phyloP scores from a whole-genome alignment of 2,888 invertebrate species.

The Diogma glabrata region DNA sequence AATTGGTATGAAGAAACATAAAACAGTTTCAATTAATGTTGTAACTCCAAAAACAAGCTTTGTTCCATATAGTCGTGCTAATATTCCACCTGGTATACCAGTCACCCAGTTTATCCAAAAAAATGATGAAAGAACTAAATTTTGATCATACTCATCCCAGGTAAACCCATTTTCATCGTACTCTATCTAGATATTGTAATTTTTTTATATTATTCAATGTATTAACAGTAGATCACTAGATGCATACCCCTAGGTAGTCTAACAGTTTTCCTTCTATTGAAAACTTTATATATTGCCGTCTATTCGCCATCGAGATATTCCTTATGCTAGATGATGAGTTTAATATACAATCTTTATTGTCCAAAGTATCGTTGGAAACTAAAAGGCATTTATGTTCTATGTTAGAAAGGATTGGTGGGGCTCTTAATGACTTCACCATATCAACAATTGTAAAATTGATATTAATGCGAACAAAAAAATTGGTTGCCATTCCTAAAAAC shows the following conservation, averaged over 20 bases:
- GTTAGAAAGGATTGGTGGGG: too few relatives aligned
- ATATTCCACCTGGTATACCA: conserved; percentile 59
- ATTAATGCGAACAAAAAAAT: conserved; percentile 56
- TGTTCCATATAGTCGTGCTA: conserved; percentile 57
- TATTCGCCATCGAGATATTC: too few relatives aligned
- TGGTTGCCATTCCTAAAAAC: conserved; percentile 54
- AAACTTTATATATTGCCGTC: too few relatives aligned
- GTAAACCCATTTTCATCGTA: conserved; percentile 35
- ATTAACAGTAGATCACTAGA: too few relatives aligned
- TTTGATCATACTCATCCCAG: conserved; percentile 56
- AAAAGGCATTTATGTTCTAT: too few relatives aligned
- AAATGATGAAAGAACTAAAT: conserved; percentile 51
- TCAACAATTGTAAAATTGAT: conserved; percentile 56
- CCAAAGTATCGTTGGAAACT: too few relatives aligned
- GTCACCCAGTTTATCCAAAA: conserved; percentile 62
- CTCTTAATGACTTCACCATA: too few relatives aligned
- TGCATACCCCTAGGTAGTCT: too few relatives aligned
- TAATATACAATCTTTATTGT: too few relatives aligned
- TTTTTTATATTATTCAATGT: too few relatives aligned
- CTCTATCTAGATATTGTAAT: conserved; percentile 25
- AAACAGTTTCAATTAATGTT: conserved; percentile 48
- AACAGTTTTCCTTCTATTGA: too few relatives aligned
- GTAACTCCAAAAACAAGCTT: conserved; percentile 57
- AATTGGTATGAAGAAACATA: conserved; percentile 53
- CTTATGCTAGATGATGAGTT: too few relatives aligned